Base-by-base conservation (phyloP, 2,888 invertebrate genomes). In the Meandrusa payeni region DNA sequence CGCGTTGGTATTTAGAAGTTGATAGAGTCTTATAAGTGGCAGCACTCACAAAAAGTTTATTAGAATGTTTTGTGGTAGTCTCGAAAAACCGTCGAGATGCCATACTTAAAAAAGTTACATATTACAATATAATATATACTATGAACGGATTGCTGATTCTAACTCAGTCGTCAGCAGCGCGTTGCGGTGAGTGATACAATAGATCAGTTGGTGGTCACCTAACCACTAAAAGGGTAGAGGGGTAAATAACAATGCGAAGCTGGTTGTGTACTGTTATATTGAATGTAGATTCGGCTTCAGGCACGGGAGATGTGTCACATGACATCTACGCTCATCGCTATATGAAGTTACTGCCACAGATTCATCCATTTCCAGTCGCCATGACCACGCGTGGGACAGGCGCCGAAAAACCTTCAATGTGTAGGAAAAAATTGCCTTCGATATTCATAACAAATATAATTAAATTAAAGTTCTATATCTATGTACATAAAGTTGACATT, bases 181-280 rank as follows among this genome's bases (percentile, higher is more conserved):
- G n/a, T n/a, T n/a, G n/a, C n/a, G n/a, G n/a, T n/a, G n/a, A n/a
- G n/a, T n/a, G n/a, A n/a, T n/a, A n/a, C n/a, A n/a, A n/a, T n/a
- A n/a, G n/a, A n/a, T n/a, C n/a, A n/a, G n/a, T n/a, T n/a, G n/a
- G n/a, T n/a, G n/a, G n/a, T n/a, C n/a, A n/a, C n/a, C n/a, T n/a
- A n/a, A n/a, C n/a, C n/a, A n/a, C n/a, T n/a, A 15, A 15, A 15
- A 4, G 2, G 15, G 15, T 3, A 3, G 15, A 15, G 15, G 15
- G 15, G 15, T 4, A 15, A 15, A 15, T 15, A 15, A 15, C 15
- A 15, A 2, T 15, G 15, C 31, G 2, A 3, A 13, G 12, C 10
- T 17, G 19, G 7, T 32, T 27, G 41, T 32, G 26, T 33, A 33
- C 13, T 13, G 32, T 19, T 41, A 41, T 40, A 40, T 33, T 32